phyloP scores from a whole-genome alignment of 2,797 vertebrate genomes.

The Spheniscus humboldti region DNA sequence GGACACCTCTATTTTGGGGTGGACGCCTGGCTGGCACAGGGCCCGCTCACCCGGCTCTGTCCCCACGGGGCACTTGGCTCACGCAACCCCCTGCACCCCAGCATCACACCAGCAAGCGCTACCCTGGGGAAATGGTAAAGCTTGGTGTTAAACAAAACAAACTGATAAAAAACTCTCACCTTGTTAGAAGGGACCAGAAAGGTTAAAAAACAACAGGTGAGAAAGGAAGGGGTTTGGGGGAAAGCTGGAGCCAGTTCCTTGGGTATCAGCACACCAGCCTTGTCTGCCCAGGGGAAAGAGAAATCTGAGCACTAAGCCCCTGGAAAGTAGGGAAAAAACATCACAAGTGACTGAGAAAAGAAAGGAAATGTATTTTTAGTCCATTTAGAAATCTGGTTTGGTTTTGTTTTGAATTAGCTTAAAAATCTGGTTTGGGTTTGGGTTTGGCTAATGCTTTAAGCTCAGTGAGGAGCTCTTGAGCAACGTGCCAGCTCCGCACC shows the following conservation, averaged over 20 bases:
- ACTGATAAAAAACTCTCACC: neutral
- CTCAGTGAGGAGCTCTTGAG: neutral
- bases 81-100: neutral
- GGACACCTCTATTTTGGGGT: neutral
- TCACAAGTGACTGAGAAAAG: neutral
- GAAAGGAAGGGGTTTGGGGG: neutral
- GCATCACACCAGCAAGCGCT: too few relatives aligned
- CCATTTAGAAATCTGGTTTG: neutral
- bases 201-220: neutral
- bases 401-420: neutral
- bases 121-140: neutral
- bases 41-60: neutral
- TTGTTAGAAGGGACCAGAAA: neutral
- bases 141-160: neutral
- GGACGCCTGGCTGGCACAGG: rapidly evolving
- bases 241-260: neutral
- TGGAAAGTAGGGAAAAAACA: neutral
- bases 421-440: neutral
- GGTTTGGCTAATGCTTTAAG: neutral
- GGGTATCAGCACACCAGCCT: neutral
- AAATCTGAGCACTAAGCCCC: neutral
- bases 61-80: neutral
- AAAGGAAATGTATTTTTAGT: neutral
- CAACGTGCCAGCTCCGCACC: neutral
- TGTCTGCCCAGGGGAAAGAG: neutral